phyloP scores from a whole-genome alignment of 2,888 invertebrate species.

The Himalopsyche kuldschensis region DNA sequence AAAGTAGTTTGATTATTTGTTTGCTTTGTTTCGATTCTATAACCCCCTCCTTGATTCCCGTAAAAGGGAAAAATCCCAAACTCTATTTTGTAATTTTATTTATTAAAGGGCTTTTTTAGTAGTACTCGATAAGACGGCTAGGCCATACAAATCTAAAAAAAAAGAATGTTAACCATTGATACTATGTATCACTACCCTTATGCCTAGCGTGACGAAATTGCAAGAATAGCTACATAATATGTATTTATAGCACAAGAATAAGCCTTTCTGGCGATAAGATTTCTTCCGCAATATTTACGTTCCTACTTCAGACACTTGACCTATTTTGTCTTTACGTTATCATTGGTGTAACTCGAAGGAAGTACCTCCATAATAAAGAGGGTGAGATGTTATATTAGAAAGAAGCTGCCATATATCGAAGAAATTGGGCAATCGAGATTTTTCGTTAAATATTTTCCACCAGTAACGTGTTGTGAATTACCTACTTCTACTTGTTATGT shows the following conservation, averaged over 20 bases:
- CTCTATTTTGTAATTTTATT: too few species aligned
- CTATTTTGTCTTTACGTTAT: neutral
- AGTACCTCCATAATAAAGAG: too few species aligned
- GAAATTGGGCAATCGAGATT: too few species aligned
- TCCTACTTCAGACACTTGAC: neutral
- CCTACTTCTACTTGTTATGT: too few species aligned
- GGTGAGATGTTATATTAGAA: too few species aligned
- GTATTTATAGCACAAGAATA: neutral
- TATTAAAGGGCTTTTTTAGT: neutral
- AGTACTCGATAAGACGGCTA: neutral
- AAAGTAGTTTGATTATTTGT: too few species aligned
- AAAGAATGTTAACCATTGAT: neutral
- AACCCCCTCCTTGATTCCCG: too few species aligned
- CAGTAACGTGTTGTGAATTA: too few species aligned
- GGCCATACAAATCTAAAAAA: neutral
- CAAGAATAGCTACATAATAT: neutral
- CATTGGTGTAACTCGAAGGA: neutral
- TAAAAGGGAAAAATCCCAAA: too few species aligned
- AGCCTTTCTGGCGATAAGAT: neutral
- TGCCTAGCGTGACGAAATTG: neutral
- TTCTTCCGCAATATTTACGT: neutral
- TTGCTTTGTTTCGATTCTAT: too few species aligned
- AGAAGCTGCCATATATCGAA: too few species aligned
- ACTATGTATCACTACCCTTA: neutral
- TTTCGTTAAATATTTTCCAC: too few species aligned